These are phyloP conservation scores for Tiaroga cobitis DNA, from an alignment of 2,797 vertebrate genomes.

Conservation along the genomic window DNA sequence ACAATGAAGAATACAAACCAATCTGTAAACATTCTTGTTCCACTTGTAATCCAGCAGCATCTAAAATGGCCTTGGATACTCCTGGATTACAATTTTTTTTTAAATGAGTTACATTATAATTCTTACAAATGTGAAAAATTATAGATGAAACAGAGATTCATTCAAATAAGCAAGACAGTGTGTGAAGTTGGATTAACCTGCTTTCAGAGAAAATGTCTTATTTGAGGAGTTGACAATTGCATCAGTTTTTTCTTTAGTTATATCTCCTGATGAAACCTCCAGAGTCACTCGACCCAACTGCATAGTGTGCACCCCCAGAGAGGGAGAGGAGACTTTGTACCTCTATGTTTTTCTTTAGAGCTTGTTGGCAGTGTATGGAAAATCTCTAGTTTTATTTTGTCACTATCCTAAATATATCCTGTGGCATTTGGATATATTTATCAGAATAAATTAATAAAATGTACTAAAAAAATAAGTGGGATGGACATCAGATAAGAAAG, in stretches of 20 bases:
- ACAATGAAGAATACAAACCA: constrained; percentile 71
- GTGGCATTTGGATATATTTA: not conserved
- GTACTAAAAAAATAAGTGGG: too few species aligned
- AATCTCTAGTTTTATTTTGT: not conserved
- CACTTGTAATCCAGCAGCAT: constrained; percentile 80
- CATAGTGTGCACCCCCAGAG: constrained; percentile 75
- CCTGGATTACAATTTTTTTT: constrained; percentile 70
- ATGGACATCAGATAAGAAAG: not conserved
- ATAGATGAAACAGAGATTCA: too few species aligned
- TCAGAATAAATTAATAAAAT: not conserved
- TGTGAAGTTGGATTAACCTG: constrained; percentile 72
- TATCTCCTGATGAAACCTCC: constrained; percentile 83
- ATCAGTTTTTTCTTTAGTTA: constrained; percentile 85
- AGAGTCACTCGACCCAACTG: constrained; percentile 79
- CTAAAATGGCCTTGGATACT: constrained; percentile 88
- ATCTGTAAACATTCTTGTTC: constrained; percentile 71
- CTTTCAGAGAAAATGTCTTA: constrained; percentile 70
- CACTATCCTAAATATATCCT: not conserved
- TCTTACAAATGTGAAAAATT: not conserved
- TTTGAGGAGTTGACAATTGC: constrained; percentile 88
- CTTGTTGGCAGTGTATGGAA: too few species aligned
- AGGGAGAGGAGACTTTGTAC: constrained; percentile 63
- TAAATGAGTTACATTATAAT: not conserved
- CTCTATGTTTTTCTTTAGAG: too few species aligned
- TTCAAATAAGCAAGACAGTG: too few species aligned